Percentiles rank a stretch among this genome's conserved stretches.
Conservation (phyloP, 1,140 invertebrate genomes). For the Notospermus geniculatus region DNA sequence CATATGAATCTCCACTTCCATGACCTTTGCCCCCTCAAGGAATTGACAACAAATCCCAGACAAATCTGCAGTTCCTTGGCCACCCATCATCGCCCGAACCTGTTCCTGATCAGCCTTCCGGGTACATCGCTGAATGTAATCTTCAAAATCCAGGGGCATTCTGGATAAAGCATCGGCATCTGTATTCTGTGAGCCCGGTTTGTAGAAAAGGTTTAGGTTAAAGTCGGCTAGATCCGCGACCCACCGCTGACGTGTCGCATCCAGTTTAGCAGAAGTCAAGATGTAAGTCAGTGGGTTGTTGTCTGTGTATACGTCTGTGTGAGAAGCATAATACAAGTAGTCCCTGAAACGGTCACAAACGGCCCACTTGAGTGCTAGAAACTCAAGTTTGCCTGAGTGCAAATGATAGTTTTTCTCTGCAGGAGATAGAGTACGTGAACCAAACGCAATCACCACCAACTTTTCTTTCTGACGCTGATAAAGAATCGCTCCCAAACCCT, state of each 20-base stretch:
- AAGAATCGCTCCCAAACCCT: neutral
- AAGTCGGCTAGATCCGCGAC: neutral
- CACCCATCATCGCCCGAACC: too few species aligned
- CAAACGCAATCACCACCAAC: slow-evolving; percentile 18
- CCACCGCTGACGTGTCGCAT: slow-evolving; percentile 5
- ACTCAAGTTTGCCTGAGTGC: slow-evolving; percentile 9
- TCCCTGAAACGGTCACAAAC: neutral
- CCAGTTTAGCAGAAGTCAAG: slow-evolving; percentile 3
- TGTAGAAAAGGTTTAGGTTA: slow-evolving; percentile 3
- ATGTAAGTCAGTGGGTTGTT: slow-evolving; percentile 11
- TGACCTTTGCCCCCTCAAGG: too few species aligned
- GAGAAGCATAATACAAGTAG: neutral
- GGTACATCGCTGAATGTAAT: too few species aligned
- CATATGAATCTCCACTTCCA: too few species aligned
- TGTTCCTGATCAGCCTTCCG: too few species aligned
- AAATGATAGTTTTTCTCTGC: slow-evolving; percentile 25
- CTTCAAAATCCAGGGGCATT: neutral
- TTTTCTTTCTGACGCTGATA: slow-evolving; percentile 12
- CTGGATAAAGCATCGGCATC: slow-evolving; percentile 1
- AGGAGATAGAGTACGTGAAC: slow-evolving; percentile 17
- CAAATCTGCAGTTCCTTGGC: too few species aligned
- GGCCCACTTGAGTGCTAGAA: slow-evolving; percentile 9
- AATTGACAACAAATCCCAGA: too few species aligned
- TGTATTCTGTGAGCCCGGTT: neutral
- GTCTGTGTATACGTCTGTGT: neutral